These are phyloP conservation scores for Diorhabda sublineata DNA, from an alignment of 1,140 invertebrate genomes.

Conservation along the genomic window DNA sequence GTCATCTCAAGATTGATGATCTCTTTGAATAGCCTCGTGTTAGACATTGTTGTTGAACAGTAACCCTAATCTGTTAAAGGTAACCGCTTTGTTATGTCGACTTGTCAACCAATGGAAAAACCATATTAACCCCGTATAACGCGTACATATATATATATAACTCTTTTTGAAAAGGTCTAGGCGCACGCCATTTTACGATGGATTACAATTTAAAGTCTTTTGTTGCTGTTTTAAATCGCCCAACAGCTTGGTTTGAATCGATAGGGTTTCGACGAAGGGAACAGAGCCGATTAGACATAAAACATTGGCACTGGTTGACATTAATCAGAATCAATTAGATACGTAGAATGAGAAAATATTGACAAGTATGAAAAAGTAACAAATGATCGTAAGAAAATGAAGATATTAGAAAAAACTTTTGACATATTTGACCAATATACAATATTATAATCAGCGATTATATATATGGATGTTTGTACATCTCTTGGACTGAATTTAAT, in stretches of 20 bases:
- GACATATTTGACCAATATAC: no score
- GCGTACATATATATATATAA: neutral
- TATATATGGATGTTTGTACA: neutral
- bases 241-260: neutral
- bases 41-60: slow-evolving; percentile 28
- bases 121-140: slow-evolving; percentile 20
- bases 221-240: slow-evolving; percentile 10
- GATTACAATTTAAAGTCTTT: slow-evolving; percentile 21
- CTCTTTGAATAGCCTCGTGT: slow-evolving; percentile 20
- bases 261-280: neutral
- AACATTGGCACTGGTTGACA: no score
- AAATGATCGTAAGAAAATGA: no score
- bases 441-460: no score
- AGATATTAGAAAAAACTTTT: no score
- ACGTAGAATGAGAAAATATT: no score
- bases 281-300: no score
- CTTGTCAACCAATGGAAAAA: slow-evolving; percentile 25
- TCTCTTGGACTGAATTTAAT: neutral
- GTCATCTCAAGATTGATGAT: slow-evolving; percentile 28
- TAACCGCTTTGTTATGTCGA: slow-evolving; percentile 27
- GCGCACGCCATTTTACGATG: slow-evolving; percentile 26
- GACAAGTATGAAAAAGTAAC: no score
- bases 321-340: no score
- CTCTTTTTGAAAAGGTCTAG: slow-evolving; percentile 12
- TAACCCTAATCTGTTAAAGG: slow-evolving; percentile 29